phyloP scores from a whole-genome alignment of 2,113 vertebrate genomes.

The Crypturellus undulatus region DNA sequence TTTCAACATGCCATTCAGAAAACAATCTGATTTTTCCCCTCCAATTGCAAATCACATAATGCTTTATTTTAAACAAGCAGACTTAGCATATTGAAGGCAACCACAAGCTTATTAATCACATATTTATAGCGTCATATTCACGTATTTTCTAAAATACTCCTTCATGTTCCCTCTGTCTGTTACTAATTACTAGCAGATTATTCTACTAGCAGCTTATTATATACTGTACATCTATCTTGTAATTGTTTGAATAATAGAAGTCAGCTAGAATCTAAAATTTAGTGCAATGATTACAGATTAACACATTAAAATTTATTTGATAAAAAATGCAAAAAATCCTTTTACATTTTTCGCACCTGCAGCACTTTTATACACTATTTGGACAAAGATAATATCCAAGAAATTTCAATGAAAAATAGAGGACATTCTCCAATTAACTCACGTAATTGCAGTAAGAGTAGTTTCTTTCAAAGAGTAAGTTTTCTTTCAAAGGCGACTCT shows the following conservation, averaged over 20 bases:
- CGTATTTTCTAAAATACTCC: conserved; percentile 13
- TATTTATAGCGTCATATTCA: background rate
- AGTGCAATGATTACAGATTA: background rate
- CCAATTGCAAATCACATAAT: background rate
- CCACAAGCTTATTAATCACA: background rate
- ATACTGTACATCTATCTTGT: background rate
- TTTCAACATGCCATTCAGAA: background rate
- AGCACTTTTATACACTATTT: background rate
- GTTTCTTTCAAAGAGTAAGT: no score
- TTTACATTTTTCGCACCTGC: background rate
- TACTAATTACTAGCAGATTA: background rate
- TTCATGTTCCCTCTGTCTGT: background rate
- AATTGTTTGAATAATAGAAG: background rate
- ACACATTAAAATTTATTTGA: background rate
- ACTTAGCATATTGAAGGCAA: background rate
- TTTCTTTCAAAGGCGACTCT: background rate
- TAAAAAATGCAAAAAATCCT: background rate
- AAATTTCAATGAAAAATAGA: background rate
- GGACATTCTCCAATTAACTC: background rate
- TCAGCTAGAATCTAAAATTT: background rate
- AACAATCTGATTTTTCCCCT: background rate
- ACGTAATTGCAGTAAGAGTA: background rate
- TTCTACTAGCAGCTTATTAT: background rate
- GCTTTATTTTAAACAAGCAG: background rate
- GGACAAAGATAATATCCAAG: background rate